Percentiles rank a stretch among this genome's conserved stretches.
These are phyloP conservation scores for Parauchenoglanis ngamensis DNA, from an alignment of 2,797 vertebrate genomes.

Conservation along the genomic window DNA sequence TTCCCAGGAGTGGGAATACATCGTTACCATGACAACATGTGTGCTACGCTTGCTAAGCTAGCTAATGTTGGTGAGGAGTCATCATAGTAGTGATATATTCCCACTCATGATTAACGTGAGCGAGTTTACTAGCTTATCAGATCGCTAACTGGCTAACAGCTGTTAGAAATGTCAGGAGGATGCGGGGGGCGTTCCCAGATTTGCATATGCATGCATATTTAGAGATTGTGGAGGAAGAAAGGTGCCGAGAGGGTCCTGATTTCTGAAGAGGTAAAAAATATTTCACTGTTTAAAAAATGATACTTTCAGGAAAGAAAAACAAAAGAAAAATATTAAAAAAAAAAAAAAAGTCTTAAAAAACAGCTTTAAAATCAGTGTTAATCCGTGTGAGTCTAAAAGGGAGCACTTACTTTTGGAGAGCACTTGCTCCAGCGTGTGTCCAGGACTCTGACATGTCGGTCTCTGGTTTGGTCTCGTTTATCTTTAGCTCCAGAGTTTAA, in stretches of 20 bases:
- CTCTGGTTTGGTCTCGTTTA: neutral
- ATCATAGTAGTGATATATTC: neutral
- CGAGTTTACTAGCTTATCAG: neutral
- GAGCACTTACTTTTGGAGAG: too few species aligned
- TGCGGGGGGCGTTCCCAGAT: neutral
- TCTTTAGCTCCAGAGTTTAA: neutral
- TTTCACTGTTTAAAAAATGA: neutral
- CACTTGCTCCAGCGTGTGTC: neutral
- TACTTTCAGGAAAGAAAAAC: neutral
- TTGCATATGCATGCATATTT: neutral
- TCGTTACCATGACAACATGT: neutral
- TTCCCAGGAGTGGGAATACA: too few species aligned
- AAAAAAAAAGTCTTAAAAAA: too few species aligned
- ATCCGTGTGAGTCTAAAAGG: neutral
- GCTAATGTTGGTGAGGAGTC: neutral
- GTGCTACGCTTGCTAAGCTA: neutral
- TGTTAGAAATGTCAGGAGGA: neutral
- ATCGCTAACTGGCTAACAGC: neutral
- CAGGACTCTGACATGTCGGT: neutral
- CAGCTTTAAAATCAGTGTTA: neutral
- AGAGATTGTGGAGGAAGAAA: too few species aligned
- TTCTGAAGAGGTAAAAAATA: neutral
- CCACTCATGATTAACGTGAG: neutral
- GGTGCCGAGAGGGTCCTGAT: neutral
- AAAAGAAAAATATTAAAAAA: neutral